Base-by-base conservation (phyloP, 92 coral and sea anemone genomes). In the Heliopora coerulea region DNA sequence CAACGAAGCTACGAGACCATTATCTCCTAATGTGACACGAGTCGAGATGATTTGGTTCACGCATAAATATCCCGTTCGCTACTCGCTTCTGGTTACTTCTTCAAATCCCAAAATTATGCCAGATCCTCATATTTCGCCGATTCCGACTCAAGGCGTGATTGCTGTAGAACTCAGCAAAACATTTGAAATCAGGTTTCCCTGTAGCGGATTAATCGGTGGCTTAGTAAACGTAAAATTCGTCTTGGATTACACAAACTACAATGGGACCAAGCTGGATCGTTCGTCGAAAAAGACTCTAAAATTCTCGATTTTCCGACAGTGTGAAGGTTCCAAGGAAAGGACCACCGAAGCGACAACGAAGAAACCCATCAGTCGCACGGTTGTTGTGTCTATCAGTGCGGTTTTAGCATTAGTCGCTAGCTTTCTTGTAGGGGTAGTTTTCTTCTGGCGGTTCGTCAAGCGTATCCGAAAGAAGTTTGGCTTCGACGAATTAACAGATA, bases 141-240 rank as follows among this genome's bases (percentile, higher is more conserved):
- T 39, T 27, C 19, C 39, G 49, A 56, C 31, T 35, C 19, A 41
- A 21, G 48, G 77, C 21, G n/a, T n/a, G n/a, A n/a, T n/a, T n/a
- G 42, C 10, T 49, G 58, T 75, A 26, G 52, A 33, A 20, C 12
- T 65, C 39, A 1, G 32, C 1, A 20, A 57, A 84, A 89, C 68
- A 8, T 95, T 95, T 74, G 58, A 25, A 42, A 80, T 95, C 9
- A 37, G 75, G 15, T 80, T 95, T 34, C 54, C 52, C 0, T 95
- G 99, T 61, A 83, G 91, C 61, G 91, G 95, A 18, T 81, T 72
- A 72, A 83, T 66, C 40, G 75, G 49, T 48, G 95, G 97, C 1
- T 42, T 60, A 54, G 99, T 86, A 6, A 89, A 87, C 65, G 57
- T 91, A 59, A 41, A 81, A 0, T 80, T 90, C 52, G 72, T 74